A percentile compares a stretch with the other conserved stretches of the same genome.
These are phyloP conservation scores for Cnemophilus loriae DNA, from an alignment of 2,113 vertebrate genomes.

Conservation along the genomic window DNA sequence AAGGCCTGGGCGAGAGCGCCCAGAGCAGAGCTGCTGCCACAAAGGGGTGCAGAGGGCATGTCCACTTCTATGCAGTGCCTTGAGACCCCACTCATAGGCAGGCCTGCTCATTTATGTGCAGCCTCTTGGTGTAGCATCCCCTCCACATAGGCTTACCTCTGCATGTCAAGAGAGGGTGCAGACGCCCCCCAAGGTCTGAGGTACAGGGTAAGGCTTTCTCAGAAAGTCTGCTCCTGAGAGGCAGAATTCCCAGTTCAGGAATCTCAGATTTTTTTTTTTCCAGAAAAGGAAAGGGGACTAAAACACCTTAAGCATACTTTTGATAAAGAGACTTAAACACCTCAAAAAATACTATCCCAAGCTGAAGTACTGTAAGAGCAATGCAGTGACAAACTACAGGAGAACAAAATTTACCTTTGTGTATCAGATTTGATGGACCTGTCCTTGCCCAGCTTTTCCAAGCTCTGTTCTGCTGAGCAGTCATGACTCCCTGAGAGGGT, in stretches of 20 bases:
- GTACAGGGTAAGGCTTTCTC: not conserved
- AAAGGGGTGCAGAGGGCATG: not conserved
- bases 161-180: not conserved
- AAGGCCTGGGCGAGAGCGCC: not conserved
- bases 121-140: not conserved
- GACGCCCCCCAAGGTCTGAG: not conserved
- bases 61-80: not conserved
- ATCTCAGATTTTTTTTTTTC: not conserved
- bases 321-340: not conserved
- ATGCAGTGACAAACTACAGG: not conserved
- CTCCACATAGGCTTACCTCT: not conserved
- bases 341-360: not conserved
- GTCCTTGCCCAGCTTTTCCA: not conserved
- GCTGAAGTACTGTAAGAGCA: not conserved
- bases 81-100: not conserved
- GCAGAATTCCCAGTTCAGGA: not conserved
- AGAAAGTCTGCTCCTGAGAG: not conserved
- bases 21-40: not conserved
- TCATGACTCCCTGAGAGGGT: fast-evolving
- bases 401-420: not conserved
- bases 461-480: not conserved
- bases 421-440: not conserved
- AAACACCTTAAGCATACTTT: not conserved
- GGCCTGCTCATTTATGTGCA: not conserved
- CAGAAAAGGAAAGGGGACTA: not conserved